Percentiles rank a stretch among this genome's conserved stretches.
These are phyloP conservation scores for Drosophila guanche DNA, from an alignment of 1,140 invertebrate genomes.

Conservation along the genomic window DNA sequence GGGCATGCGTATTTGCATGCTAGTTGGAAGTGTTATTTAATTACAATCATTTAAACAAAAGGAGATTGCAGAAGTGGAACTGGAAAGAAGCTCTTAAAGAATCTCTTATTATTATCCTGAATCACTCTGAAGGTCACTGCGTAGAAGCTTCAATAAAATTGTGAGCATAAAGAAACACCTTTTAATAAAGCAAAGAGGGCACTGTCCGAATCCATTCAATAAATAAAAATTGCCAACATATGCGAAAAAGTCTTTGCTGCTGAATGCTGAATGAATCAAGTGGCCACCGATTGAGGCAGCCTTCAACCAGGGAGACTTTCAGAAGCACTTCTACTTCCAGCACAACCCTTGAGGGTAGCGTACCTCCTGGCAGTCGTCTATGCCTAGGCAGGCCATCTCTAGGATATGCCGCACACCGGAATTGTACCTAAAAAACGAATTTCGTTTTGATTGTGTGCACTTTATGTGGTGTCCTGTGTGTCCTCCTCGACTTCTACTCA, in stretches of 20 bases:
- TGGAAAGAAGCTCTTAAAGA: no score
- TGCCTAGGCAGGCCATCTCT: not conserved
- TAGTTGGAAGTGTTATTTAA: not conserved
- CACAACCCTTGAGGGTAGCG: not conserved
- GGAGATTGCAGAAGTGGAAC: no score
- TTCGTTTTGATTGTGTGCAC: constrained; percentile 80
- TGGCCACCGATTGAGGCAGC: not conserved
- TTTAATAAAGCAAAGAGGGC: constrained; percentile 59
- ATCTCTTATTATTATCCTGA: no score
- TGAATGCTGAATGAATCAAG: constrained; percentile 10
- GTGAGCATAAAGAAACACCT: constrained; percentile 45
- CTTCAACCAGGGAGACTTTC: not conserved
- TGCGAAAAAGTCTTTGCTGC: constrained; percentile 55
- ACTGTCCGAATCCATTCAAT: constrained; percentile 25
- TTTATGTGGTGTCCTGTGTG: constrained; percentile 60
- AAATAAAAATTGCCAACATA: constrained; percentile 77
- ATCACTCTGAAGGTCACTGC: no score
- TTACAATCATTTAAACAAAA: no score
- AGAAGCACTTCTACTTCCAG: constrained; percentile 1
- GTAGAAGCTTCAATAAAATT: not conserved
- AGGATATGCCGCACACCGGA: constrained; percentile 3
- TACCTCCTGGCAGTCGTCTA: constrained; percentile 18
- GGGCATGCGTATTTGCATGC: constrained; percentile 7
- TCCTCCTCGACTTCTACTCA: constrained; percentile 12
- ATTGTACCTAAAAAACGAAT: constrained; percentile 71